phyloP scores from a whole-genome alignment of 2,888 invertebrate genomes.

The Aethes cnicana region DNA sequence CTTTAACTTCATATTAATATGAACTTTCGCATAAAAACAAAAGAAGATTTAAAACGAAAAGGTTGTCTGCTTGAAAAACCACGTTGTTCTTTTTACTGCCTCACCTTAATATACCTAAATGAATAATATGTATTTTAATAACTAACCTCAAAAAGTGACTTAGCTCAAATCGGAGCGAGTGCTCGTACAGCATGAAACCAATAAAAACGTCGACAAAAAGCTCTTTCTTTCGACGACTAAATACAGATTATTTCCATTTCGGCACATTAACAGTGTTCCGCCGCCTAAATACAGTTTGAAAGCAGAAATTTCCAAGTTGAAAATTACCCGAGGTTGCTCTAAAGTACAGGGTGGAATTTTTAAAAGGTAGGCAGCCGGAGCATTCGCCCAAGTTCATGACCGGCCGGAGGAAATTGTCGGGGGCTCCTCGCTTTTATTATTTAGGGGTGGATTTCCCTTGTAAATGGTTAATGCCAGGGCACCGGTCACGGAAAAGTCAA shows the following conservation, averaged over 20 bases:
- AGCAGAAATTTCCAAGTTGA: conserved; percentile 23
- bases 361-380: conserved; percentile 57
- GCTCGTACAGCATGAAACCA: conserved; percentile 9
- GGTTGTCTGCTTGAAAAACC: neutral
- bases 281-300: conserved; percentile 21
- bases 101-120: neutral
- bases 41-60: no score
- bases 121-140: conserved; percentile 21
- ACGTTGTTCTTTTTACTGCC: conserved; percentile 8
- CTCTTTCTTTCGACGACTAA: neutral
- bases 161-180: neutral
- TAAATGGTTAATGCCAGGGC: conserved; percentile 63
- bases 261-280: conserved; percentile 2
- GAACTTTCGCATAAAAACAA: no score
- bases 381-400: conserved; percentile 40
- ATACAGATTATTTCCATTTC: conserved; percentile 11
- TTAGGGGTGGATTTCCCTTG: conserved; percentile 67
- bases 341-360: conserved; percentile 53
- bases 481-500: conserved; percentile 70
- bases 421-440: conserved; percentile 64
- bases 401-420: conserved; percentile 60
- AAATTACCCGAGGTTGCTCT: conserved; percentile 39
- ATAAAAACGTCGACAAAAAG: conserved; percentile 9
- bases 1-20: no score
- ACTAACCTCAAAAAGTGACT: conserved; percentile 15